Evolutionary conservation across 2,888 invertebrate genomes (phyloP).

Genomic region (Epirrhoe alternata): DNA sequence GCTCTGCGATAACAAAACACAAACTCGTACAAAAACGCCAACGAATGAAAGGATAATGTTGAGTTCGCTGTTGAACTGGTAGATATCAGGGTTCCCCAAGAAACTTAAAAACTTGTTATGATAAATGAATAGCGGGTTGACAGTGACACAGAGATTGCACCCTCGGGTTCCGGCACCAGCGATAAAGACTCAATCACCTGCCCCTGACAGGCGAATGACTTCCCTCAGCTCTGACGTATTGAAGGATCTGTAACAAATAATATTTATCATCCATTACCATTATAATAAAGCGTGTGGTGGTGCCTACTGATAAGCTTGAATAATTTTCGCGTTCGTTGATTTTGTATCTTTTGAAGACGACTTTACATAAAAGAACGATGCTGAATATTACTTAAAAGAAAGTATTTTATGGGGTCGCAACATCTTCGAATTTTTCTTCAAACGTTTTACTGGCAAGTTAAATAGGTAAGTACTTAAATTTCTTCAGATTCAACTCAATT

Average conservation of each 20-base stretch:
- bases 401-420: background rate
- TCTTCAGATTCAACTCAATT: no score
- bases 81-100: slow-evolving; percentile 44
- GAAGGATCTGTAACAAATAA: slow-evolving; percentile 58
- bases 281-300: slow-evolving; percentile 59
- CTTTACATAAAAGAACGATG: slow-evolving; percentile 15
- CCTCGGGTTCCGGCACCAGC: slow-evolving; percentile 56
- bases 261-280: slow-evolving; percentile 63
- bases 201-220: slow-evolving; percentile 64
- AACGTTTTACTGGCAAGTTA: no score
- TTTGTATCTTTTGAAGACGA: slow-evolving; percentile 27
- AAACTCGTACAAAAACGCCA: slow-evolving; percentile 9
- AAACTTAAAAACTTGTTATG: slow-evolving; percentile 57
- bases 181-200: slow-evolving; percentile 78
- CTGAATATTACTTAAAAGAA: background rate
- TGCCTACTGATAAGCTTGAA: slow-evolving; percentile 57
- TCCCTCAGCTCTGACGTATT: slow-evolving; percentile 54
- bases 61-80: slow-evolving; percentile 34
- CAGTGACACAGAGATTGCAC: slow-evolving; percentile 65
- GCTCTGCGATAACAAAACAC: slow-evolving; percentile 16
- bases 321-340: slow-evolving; percentile 33
- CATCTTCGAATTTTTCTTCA: no score
- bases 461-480: no score
- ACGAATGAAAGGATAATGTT: slow-evolving; percentile 27
- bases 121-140: slow-evolving; percentile 67